These are phyloP conservation scores for Heliopora coerulea DNA, from an alignment of 92 coral and sea anemone genomes.

Conservation along the genomic window DNA sequence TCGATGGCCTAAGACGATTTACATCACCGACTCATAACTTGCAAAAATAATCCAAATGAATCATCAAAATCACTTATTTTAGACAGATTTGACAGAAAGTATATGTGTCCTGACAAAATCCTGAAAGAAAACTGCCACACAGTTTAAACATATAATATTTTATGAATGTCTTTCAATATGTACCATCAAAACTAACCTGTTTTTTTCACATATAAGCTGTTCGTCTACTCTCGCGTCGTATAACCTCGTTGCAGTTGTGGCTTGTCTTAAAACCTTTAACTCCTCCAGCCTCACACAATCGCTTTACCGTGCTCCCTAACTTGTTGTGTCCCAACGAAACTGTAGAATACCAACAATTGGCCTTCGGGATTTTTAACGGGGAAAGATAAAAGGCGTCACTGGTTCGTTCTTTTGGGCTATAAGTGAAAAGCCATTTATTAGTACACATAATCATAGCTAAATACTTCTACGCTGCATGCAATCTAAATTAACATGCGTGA, in stretches of 20 bases:
- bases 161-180: too few species aligned
- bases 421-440: too few species aligned
- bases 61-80: neutral
- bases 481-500: too few species aligned
- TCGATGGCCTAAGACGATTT: slow-evolving; percentile 31
- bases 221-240: slow-evolving; percentile 37
- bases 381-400: slow-evolving; percentile 34
- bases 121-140: neutral
- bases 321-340: slow-evolving; percentile 46
- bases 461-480: too few species aligned
- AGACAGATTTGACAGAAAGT: neutral
- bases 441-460: too few species aligned
- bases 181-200: neutral
- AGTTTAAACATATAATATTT: too few species aligned
- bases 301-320: slow-evolving; percentile 26
- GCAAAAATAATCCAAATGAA: neutral
- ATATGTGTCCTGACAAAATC: neutral
- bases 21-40: neutral
- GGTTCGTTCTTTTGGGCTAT: too few species aligned
- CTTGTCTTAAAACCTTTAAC: slow-evolving; percentile 27
- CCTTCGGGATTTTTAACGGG: slow-evolving; percentile 37
- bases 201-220: slow-evolving; percentile 40
- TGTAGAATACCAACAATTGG: slow-evolving; percentile 35
- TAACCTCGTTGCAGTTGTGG: slow-evolving; percentile 39
- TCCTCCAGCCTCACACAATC: neutral